phyloP scores from a whole-genome alignment of 2,888 invertebrate species.

The Bugulina stolonifera region DNA sequence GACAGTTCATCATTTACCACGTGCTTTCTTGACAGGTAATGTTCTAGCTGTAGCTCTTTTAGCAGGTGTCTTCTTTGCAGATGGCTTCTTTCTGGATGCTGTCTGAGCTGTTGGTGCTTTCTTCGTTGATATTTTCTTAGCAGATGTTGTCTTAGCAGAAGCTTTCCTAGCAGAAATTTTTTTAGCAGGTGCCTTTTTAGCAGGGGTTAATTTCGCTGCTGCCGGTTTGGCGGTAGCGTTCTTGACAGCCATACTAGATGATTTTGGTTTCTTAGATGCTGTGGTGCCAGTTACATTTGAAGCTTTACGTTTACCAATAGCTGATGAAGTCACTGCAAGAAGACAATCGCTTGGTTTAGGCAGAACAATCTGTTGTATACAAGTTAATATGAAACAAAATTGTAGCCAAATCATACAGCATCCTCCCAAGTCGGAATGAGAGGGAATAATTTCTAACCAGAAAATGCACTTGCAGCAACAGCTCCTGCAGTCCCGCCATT shows the following conservation, averaged over 20 bases:
- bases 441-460: too few relatives aligned
- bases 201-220: neutral
- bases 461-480: neutral
- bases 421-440: too few relatives aligned
- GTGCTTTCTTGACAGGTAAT: conserved; percentile 13
- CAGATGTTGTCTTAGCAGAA: neutral
- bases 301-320: conserved; percentile 14
- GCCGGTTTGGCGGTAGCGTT: neutral
- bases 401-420: too few relatives aligned
- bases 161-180: neutral
- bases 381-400: too few relatives aligned
- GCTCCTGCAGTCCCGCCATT: neutral
- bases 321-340: neutral
- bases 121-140: conserved; percentile 1
- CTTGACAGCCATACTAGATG: neutral
- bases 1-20: too few relatives aligned
- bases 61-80: conserved; percentile 22
- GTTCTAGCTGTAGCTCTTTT: neutral
- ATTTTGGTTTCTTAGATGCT: conserved; percentile 11
- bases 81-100: conserved; percentile 13
- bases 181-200: conserved; percentile 3
- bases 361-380: too few relatives aligned
- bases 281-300: neutral
- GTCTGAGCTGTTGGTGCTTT: neutral
- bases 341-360: too few relatives aligned